phyloP scores from a whole-genome alignment of 2,113 vertebrate species.

The Leucoraja erinaceus region DNA sequence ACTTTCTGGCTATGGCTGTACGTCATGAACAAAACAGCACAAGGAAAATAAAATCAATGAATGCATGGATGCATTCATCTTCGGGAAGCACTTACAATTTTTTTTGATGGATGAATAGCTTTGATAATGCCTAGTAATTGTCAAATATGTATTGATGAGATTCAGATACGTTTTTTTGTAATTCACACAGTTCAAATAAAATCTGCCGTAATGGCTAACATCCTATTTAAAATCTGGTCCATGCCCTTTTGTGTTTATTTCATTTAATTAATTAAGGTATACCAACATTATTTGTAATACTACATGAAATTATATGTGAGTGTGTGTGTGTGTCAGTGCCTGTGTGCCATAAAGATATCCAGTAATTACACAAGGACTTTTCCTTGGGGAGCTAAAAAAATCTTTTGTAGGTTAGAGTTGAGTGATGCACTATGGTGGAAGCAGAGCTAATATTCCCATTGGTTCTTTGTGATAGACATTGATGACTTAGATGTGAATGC shows the following conservation, averaged over 20 bases:
- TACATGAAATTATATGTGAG: background rate
- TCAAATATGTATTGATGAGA: slow-evolving; percentile 30
- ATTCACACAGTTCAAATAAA: background rate
- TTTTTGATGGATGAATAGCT: slow-evolving; percentile 22
- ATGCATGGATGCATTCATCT: slow-evolving; percentile 15
- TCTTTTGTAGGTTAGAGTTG: background rate
- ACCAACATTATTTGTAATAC: background rate
- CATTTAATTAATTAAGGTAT: background rate
- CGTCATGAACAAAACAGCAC: slow-evolving; percentile 1
- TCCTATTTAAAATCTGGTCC: background rate
- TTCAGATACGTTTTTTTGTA: slow-evolving; percentile 1
- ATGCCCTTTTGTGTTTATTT: background rate
- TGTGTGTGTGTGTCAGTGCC: too few species aligned
- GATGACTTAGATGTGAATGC: too few species aligned
- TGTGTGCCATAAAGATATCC: background rate
- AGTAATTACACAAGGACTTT: background rate
- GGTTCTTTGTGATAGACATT: too few species aligned
- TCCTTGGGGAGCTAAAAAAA: background rate
- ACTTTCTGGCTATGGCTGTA: slow-evolving; percentile 31
- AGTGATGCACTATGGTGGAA: background rate
- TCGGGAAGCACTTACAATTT: background rate
- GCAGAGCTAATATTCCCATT: background rate
- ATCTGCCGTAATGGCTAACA: background rate
- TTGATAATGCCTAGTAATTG: slow-evolving; percentile 32
- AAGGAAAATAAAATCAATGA: slow-evolving; percentile 32